A percentile compares a stretch with the other conserved stretches of the same genome.
These are phyloP conservation scores for Enteromius anoplus DNA, from an alignment of 2,797 vertebrate genomes.

Conservation along the genomic window DNA sequence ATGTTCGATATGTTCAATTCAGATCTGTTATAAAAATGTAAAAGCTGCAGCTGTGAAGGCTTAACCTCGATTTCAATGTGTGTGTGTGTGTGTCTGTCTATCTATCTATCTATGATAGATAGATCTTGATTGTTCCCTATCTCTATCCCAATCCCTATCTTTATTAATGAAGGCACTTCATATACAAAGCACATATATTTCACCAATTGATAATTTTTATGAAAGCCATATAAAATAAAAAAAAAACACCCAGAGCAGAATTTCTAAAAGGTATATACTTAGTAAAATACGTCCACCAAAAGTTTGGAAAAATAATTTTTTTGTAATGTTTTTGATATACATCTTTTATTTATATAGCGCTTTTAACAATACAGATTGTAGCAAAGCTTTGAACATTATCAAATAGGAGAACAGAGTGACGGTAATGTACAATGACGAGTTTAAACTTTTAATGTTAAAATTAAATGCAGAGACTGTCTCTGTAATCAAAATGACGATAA, in stretches of 20 bases:
- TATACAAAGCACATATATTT: conserved; percentile 66
- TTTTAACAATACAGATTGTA: no score
- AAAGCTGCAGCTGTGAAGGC: not conserved
- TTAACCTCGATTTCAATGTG: not conserved
- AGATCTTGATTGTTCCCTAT: no score
- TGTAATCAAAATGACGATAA: no score
- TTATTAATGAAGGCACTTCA: not conserved
- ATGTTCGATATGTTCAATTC: conserved; percentile 18
- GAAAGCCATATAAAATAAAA: not conserved
- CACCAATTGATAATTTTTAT: conserved; percentile 66
- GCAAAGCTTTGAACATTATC: no score
- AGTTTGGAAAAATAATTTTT: not conserved
- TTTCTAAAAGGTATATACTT: not conserved
- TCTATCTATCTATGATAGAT: no score
- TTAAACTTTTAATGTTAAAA: no score
- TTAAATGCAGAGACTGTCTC: no score
- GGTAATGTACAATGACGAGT: no score
- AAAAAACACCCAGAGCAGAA: not conserved
- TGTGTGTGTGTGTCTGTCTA: not conserved
- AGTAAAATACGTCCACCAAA: not conserved
- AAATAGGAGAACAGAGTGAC: no score
- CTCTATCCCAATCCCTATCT: not conserved
- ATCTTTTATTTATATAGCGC: no score
- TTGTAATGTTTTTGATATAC: not conserved
- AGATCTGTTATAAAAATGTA: conserved; percentile 1